Base-by-base conservation (phyloP, 2,113 vertebrate genomes). In the Bubalus kerabau region DNA sequence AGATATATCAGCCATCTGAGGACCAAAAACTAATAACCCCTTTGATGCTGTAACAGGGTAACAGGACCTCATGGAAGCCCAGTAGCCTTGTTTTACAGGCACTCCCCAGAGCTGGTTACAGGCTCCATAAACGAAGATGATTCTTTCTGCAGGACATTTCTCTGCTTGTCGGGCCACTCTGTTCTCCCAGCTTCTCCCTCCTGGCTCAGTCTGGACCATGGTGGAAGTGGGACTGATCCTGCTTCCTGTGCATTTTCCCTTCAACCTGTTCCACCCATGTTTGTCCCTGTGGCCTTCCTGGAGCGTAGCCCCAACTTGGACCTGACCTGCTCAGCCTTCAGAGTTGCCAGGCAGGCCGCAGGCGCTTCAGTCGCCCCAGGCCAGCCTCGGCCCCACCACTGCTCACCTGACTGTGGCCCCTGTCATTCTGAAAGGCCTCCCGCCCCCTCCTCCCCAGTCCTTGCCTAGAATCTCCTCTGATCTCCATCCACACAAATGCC, bases 281-380 rank as follows among this genome's bases (percentile, higher is more conserved):
- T 52, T 36, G 40, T 74, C 24, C 15, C 50, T 59, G 36, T 10
- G 36, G 40, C 30, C 48, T 74, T 74, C 84, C 76, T n/a, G n/a
- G 46, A 78, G n/a, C 43, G 2, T 24, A 90, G 86, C 36, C 50
- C 52, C 62, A 60, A 9, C 26, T 30, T 3, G 2, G 82, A 23
- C 40, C 26, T 30, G 40, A 56, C 26, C 26, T 71, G 9, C 43
- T 67, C 43, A n/a, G 19, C 21, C 64, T 76, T 60, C 26, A 74
- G 67, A 43, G 24, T 17, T 43, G 26, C 13, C 2, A 86, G 6
- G 67, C 78, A 81, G 80, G 80, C 50, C 26, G 21, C 23, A 15
- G 46, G 14, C 2, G 0, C 32, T 16, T 28, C 0, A 1, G n/a
- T 26, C 0, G 6, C 62, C 60, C 32, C 2, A 0, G 7, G 40